Base-by-base conservation (phyloP, 2,113 vertebrate species). In the Felis chaus region DNA sequence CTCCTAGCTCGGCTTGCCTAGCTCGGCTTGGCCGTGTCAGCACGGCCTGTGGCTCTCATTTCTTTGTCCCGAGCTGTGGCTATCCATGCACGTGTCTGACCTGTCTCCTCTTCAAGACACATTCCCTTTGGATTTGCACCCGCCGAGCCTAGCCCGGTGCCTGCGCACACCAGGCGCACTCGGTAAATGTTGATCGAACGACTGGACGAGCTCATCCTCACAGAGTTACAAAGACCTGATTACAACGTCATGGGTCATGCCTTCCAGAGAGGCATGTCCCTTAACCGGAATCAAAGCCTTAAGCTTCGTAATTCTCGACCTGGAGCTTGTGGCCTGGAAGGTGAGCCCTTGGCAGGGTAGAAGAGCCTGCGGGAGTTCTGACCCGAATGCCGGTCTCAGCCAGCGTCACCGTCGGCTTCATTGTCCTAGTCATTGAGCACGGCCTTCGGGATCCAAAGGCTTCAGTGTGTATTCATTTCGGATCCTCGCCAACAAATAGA, bases 351-450 rank as follows among this genome's bases (percentile, higher is more conserved):
- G 53, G 79, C 29, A 45, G 41, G 55, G 18, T n/a, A 4, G 10
- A 12, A 4, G 45, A 48, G 18, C 73, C 68, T 39, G 3, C 5
- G 15, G 45, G 48, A 25, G 2, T 15, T 6, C 45, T 1, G 36
- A 89, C 50, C 21, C 36, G 7, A 27, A 48, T 12, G 53, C 79
- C 4, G 1, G 63, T 41, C 61, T 66, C 27, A 0, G 39, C 63
- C 0, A 0, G 19, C 21, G 0, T 33, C 39, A 0, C 55, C 3
- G 1, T 25, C 0, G 0, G 18, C 73, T 29, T 84, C 88, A 3
- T 12, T 13, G 2, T 31, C 12, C 1, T 25, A 9, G 14, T 4
- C n/a, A 5, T 29, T 21, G 29, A 18, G n/a, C 12, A 3, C 15
- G 21, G 12, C 41, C 45, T 63, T 3, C 0, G 16, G 69, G 36